Conservation (phyloP, 2,113 vertebrate species). For the Plecotus auritus region DNA sequence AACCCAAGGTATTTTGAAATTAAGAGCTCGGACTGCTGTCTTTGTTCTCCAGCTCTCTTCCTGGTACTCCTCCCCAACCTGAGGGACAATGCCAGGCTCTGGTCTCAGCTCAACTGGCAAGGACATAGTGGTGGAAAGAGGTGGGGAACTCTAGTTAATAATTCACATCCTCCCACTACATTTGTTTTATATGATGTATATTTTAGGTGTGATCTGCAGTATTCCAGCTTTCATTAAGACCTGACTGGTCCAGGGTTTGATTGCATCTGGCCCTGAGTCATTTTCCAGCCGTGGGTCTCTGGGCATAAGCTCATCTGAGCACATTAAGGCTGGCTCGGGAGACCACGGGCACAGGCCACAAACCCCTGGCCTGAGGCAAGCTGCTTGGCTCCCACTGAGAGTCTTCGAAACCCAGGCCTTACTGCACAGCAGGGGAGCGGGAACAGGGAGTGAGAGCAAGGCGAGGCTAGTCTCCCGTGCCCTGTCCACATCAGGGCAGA, state of each 20-base stretch:
- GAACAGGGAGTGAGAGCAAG: background rate
- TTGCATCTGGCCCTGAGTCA: constrained; percentile 32
- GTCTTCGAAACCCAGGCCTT: background rate
- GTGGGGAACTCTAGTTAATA: background rate
- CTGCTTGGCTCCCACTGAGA: background rate
- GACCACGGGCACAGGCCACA: background rate
- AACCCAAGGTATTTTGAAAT: background rate
- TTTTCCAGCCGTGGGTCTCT: background rate
- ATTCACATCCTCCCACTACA: background rate
- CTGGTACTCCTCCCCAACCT: background rate
- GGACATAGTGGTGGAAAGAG: background rate
- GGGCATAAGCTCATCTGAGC: background rate
- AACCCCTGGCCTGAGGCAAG: background rate
- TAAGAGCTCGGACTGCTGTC: background rate
- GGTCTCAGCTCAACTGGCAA: background rate
- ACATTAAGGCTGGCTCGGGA: background rate
- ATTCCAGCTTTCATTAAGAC: constrained; percentile 34
- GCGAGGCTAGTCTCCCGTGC: background rate
- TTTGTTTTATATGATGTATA: background rate
- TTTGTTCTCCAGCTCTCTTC: background rate
- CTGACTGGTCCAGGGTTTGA: background rate
- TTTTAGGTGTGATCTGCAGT: constrained; percentile 45
- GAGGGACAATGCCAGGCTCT: background rate
- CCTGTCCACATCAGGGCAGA: constrained; percentile 41
- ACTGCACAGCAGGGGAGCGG: constrained; percentile 18